Percentiles rank a stretch among this genome's conserved stretches.
Conservation (phyloP, 30 jellyfish, hydroid and myxozoan species). For the Calvadosia cruxmelitensis region DNA sequence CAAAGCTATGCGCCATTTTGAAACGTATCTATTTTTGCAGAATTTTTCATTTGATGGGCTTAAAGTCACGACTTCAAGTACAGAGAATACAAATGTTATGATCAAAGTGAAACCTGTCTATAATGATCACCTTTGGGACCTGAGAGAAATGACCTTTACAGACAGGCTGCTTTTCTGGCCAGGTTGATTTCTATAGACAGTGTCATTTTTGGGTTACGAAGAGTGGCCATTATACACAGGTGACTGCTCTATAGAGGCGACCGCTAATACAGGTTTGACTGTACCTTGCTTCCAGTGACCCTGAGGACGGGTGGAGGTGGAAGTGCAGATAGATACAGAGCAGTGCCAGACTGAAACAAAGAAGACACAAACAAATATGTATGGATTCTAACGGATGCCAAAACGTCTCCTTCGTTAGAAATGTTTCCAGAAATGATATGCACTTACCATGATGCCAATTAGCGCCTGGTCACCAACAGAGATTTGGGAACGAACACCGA, state of each 20-base stretch:
- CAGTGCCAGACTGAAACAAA: conserved; percentile 81
- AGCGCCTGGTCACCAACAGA: conserved; percentile 73
- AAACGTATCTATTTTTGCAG: neutral
- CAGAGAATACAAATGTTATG: too few relatives aligned
- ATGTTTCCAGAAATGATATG: too few relatives aligned
- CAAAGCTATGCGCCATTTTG: too few relatives aligned
- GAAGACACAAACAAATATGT: neutral
- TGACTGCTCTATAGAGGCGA: too few relatives aligned
- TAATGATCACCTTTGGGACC: too few relatives aligned
- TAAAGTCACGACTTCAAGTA: neutral
- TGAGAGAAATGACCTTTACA: too few relatives aligned
- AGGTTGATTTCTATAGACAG: too few relatives aligned
- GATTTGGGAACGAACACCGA: conserved; percentile 61
- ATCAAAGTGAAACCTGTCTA: too few relatives aligned
- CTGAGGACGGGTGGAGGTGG: conserved; percentile 80
- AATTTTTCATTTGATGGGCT: neutral
- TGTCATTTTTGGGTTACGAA: too few relatives aligned
- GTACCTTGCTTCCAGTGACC: conserved; percentile 58
- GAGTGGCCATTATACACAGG: too few relatives aligned
- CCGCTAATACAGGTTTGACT: too few relatives aligned
- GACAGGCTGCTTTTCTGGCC: too few relatives aligned
- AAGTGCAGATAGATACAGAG: conserved; percentile 68
- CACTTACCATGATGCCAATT: conserved; percentile 69
- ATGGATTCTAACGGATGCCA: neutral
- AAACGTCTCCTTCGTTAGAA: neutral